A percentile compares a stretch with the other conserved stretches of the same genome.
phyloP scores from a whole-genome alignment of 2,113 vertebrate genomes.

The Otus sunia region DNA sequence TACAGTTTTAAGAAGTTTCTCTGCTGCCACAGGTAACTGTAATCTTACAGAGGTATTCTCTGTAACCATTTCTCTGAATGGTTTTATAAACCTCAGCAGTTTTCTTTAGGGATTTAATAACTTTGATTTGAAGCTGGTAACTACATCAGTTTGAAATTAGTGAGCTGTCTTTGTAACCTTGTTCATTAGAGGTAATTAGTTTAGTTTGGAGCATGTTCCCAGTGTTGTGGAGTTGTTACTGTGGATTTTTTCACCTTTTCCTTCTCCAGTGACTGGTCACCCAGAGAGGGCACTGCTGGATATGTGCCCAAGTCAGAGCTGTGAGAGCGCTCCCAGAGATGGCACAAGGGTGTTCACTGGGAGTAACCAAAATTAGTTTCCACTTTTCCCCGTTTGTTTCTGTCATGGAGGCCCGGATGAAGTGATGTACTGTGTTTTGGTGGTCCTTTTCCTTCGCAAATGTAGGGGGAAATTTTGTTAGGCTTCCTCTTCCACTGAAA shows the following conservation, averaged over 20 bases:
- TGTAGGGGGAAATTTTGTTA: neutral
- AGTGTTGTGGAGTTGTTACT: neutral
- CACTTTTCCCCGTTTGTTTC: neutral
- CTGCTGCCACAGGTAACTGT: neutral
- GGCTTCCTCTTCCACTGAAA: neutral
- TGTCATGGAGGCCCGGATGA: accelerated
- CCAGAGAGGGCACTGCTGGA: neutral
- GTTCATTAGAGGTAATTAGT: neutral
- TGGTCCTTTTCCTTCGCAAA: neutral
- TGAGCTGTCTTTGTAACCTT: neutral
- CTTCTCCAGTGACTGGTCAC: neutral
- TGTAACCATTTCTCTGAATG: neutral
- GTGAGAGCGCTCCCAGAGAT: neutral
- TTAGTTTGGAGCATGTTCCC: neutral
- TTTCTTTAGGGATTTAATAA: neutral
- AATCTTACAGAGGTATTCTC: neutral
- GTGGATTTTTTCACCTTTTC: neutral
- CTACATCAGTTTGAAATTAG: accelerated
- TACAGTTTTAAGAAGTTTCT: neutral
- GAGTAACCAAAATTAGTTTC: neutral
- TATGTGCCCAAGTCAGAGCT: neutral
- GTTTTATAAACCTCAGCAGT: neutral
- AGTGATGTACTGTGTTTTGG: neutral
- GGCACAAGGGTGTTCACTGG: neutral
- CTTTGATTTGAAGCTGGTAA: neutral